phyloP scores from a whole-genome alignment of 2,113 vertebrate species.

The Pimephales promelas region DNA sequence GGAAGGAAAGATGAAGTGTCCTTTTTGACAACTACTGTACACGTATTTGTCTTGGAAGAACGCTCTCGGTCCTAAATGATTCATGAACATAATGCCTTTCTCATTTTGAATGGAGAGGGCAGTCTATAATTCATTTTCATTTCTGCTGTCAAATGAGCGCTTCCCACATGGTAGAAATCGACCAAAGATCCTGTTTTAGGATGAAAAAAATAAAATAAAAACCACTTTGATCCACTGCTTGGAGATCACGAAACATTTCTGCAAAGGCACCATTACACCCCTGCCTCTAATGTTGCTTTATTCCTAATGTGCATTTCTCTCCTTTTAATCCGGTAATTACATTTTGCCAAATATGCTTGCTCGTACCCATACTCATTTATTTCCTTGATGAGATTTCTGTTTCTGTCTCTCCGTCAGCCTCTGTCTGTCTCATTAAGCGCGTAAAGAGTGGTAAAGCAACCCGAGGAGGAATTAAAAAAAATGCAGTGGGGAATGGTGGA shows the following conservation, averaged over 20 bases:
- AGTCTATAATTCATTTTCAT: conserved; percentile 25
- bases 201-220: not conserved
- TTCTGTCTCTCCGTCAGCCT: not conserved
- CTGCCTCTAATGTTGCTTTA: conserved; percentile 45
- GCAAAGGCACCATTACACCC: conserved; percentile 40
- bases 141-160: conserved; percentile 26
- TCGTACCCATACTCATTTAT: conserved; percentile 34
- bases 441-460: conserved; percentile 6
- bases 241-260: conserved; percentile 27
- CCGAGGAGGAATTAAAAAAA: not conserved
- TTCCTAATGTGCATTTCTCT: conserved; percentile 42
- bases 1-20: not conserved
- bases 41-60: not conserved
- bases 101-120: conserved; percentile 17
- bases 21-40: not conserved
- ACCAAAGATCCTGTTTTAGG: conserved; percentile 25
- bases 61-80: not conserved
- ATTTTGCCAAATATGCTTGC: conserved; percentile 43
- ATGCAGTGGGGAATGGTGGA: not conserved
- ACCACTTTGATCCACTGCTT: conserved; percentile 40
- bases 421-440: conserved; percentile 39
- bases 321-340: conserved; percentile 54
- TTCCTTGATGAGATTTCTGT: conserved; percentile 46
- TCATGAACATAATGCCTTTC: not conserved
- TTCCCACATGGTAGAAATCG: conserved; percentile 21